phyloP scores from a whole-genome alignment of 2,113 vertebrate species.

The Pseudopodoces humilis region DNA sequence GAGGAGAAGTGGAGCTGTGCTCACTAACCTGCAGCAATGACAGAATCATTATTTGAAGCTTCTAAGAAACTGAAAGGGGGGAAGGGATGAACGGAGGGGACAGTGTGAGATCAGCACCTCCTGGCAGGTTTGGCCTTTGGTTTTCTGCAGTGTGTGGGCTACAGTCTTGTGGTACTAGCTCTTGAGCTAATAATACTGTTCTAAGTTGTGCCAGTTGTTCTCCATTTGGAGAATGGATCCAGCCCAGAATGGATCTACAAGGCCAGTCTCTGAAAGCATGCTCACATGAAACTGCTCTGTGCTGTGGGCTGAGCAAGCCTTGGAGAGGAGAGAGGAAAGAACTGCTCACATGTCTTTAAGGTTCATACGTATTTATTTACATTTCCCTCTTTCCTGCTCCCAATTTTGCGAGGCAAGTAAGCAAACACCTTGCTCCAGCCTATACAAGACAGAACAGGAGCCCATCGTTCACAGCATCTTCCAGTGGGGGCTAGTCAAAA shows the following conservation, averaged over 20 bases:
- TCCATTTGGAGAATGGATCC: no score
- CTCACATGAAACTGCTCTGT: neutral
- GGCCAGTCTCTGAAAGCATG: constrained; percentile 9
- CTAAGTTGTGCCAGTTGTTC: constrained; percentile 21
- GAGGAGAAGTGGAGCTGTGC: neutral
- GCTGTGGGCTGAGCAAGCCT: neutral
- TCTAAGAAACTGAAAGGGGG: neutral
- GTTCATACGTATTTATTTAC: neutral
- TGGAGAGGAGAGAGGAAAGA: neutral
- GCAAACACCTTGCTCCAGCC: neutral
- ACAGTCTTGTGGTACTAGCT: neutral
- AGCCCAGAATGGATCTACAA: constrained; percentile 32
- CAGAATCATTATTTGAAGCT: neutral
- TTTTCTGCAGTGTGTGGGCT: constrained; percentile 29
- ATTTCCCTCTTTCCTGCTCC: neutral
- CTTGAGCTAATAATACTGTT: neutral
- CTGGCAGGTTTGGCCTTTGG: neutral
- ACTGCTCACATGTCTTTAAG: neutral
- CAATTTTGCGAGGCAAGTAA: neutral
- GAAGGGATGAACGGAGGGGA: neutral
- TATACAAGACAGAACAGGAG: neutral
- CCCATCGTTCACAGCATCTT: neutral
- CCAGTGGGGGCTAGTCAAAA: neutral
- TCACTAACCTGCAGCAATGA: neutral
- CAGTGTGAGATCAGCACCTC: constrained; percentile 8